These are phyloP conservation scores for Exephanes ischioxanthus DNA, from an alignment of 2,888 invertebrate genomes.

Conservation along the genomic window DNA sequence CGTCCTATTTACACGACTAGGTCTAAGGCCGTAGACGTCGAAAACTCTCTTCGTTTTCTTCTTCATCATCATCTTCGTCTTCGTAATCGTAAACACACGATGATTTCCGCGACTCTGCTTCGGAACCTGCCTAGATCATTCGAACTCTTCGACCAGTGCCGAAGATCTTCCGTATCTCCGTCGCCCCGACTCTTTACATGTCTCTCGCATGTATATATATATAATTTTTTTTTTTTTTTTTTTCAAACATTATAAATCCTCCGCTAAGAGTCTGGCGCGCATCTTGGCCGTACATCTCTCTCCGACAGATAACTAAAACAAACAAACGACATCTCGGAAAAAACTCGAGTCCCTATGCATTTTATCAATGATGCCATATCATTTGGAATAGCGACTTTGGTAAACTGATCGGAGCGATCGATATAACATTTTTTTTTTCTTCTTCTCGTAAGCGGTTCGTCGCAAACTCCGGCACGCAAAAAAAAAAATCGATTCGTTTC, in stretches of 20 bases:
- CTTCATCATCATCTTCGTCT: slow-evolving; percentile 39
- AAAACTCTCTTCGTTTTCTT: slow-evolving; percentile 52
- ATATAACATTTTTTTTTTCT: slow-evolving; percentile 9
- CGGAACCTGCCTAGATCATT: slow-evolving; percentile 22
- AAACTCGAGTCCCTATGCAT: slow-evolving; percentile 27
- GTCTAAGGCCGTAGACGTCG: slow-evolving; percentile 83
- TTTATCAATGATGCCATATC: slow-evolving; percentile 9
- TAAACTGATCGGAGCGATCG: slow-evolving; percentile 20
- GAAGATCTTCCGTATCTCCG: slow-evolving; percentile 19
- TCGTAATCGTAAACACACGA: slow-evolving; percentile 22
- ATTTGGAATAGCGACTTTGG: slow-evolving; percentile 35
- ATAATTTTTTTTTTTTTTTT: background rate
- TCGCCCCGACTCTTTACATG: slow-evolving; percentile 19
- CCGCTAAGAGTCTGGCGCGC: slow-evolving; percentile 4
- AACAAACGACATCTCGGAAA: slow-evolving; percentile 31
- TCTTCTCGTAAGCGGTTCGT: slow-evolving; percentile 15
- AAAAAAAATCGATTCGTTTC: slow-evolving; percentile 23
- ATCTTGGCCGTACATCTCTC: slow-evolving; percentile 17
- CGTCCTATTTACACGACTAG: slow-evolving; percentile 83
- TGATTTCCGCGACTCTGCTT: slow-evolving; percentile 35
- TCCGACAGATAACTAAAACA: slow-evolving; percentile 22
- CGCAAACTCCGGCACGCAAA: slow-evolving; percentile 46
- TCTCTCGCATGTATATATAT: slow-evolving; percentile 9
- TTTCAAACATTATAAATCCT: slow-evolving; percentile 15
- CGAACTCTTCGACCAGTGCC: slow-evolving; percentile 20